Evolutionary conservation across 2,888 invertebrate genomes (phyloP).

Genomic region (Scaptomyza caliginosa): DNA sequence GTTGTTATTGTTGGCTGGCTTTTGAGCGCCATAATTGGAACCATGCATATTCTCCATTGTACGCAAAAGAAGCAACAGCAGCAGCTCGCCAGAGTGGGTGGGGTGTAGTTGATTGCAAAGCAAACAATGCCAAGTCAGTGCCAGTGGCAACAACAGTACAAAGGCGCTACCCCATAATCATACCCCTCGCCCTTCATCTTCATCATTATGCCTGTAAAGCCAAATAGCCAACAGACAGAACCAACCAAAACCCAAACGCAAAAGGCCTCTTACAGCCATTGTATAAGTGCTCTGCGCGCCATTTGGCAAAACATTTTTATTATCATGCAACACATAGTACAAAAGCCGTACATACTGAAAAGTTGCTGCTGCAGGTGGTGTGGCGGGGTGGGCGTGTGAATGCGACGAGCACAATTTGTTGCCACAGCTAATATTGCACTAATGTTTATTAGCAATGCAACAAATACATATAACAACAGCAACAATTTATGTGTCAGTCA

Average conservation of each 20-base stretch:
- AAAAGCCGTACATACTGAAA: slow-evolving; percentile 26
- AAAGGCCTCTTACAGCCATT: slow-evolving; percentile 39
- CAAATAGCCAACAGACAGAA: slow-evolving; percentile 54
- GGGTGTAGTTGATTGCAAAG: slow-evolving; percentile 67
- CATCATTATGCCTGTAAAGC: slow-evolving; percentile 23
- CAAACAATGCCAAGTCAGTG: slow-evolving; percentile 77
- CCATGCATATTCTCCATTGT: slow-evolving; percentile 77
- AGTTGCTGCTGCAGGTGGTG: background rate
- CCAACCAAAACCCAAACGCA: slow-evolving; percentile 17
- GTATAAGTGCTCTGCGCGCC: slow-evolving; percentile 58
- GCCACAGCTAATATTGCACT: slow-evolving; percentile 73
- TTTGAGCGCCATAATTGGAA: slow-evolving; percentile 78
- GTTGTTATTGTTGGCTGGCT: slow-evolving; percentile 59
- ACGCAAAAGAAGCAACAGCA: slow-evolving; percentile 37
- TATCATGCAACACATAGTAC: slow-evolving; percentile 52
- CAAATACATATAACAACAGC: slow-evolving; percentile 15
- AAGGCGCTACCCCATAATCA: slow-evolving; percentile 7
- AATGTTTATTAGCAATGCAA: slow-evolving; percentile 69
- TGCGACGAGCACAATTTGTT: slow-evolving; percentile 55
- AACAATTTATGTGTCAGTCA: slow-evolving; percentile 40
- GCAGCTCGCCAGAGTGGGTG: slow-evolving; percentile 16
- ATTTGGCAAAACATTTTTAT: slow-evolving; percentile 77
- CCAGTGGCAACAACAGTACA: slow-evolving; percentile 53
- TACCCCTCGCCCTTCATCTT: background rate
- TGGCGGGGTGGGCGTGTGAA: background rate